Evolutionary conservation across 2,797 vertebrate genomes (phyloP).

Genomic region (Tauraco hartlaubi): DNA sequence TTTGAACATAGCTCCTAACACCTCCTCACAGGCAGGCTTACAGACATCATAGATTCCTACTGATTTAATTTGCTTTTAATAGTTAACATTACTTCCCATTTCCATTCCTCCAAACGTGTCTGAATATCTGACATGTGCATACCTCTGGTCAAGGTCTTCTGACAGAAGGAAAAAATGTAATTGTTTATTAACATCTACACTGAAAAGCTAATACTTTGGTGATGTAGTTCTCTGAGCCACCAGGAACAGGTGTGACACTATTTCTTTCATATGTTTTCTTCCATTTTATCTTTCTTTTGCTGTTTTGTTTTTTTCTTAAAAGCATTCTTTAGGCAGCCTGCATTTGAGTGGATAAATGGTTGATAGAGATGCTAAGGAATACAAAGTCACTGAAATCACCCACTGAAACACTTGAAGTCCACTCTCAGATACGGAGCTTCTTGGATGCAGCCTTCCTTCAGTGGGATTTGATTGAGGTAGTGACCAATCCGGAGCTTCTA

Average conservation of each 20-base stretch:
- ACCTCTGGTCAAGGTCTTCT: not conserved
- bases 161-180: not conserved
- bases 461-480: not conserved
- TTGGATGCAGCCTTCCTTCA: not conserved
- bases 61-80: not conserved
- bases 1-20: not conserved
- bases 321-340: not conserved
- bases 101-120: not conserved
- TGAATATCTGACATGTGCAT: not conserved
- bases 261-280: not conserved
- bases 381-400: not conserved
- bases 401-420: not conserved
- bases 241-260: not conserved
- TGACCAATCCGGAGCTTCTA: not conserved
- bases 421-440: not conserved
- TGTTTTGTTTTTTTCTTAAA: not conserved
- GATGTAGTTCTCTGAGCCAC: not conserved
- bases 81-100: not conserved
- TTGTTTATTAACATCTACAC: not conserved
- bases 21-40: not conserved
- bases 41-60: not conserved
- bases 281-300: not conserved
- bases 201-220: not conserved
- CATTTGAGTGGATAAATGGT: not conserved
- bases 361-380: not conserved